These are phyloP conservation scores for Pseudomyrmex gracilis DNA, from an alignment of 1,140 invertebrate genomes.

Conservation along the genomic window DNA sequence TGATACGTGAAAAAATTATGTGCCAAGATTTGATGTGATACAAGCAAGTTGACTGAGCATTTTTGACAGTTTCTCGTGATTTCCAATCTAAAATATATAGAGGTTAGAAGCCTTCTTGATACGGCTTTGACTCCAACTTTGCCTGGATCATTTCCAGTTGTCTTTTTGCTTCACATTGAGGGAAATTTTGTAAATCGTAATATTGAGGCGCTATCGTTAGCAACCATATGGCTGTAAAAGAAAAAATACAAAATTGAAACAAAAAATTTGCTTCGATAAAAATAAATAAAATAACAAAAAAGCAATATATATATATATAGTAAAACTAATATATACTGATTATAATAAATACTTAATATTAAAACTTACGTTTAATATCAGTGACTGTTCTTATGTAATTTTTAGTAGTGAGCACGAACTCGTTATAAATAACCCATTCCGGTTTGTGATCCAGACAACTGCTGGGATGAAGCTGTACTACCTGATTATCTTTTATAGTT, in stretches of 20 bases:
- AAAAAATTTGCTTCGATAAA: constrained; percentile 25
- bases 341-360: constrained; percentile 14
- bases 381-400: constrained; percentile 99
- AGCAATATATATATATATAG: constrained; percentile 6
- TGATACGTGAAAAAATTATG: constrained; percentile 41
- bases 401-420: constrained; percentile 99
- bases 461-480: constrained; percentile 99
- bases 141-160: constrained; percentile 95
- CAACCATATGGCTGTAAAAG: constrained; percentile 95
- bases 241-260: constrained; percentile 46
- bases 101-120: constrained; percentile 93
- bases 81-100: constrained; percentile 74
- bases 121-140: constrained; percentile 94
- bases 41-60: constrained; percentile 65
- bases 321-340: neutral
- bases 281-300: constrained; percentile 15
- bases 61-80: constrained; percentile 62
- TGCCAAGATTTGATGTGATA: constrained; percentile 33
- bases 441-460: constrained; percentile 99
- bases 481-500: constrained; percentile 99
- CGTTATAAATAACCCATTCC: constrained; percentile 99
- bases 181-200: constrained; percentile 99
- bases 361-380: constrained; percentile 97
- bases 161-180: constrained; percentile 97
- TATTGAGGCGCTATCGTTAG: constrained; percentile 98